Evolutionary conservation across 2,888 invertebrate species (phyloP).

Genomic region (Parnassius orleans): DNA sequence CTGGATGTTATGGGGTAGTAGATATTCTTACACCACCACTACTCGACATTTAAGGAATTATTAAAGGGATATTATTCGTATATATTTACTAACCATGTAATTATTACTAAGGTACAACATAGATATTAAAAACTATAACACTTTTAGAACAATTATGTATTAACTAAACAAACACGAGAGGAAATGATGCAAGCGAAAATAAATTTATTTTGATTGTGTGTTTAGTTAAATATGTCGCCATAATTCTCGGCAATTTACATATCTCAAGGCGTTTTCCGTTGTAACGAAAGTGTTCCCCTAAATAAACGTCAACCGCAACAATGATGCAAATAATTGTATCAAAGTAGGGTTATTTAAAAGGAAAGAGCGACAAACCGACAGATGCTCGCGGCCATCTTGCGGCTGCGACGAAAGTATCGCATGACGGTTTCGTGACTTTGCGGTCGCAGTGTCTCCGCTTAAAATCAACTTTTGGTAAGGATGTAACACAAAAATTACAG

Average conservation of each 20-base stretch:
- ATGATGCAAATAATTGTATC: slow-evolving; percentile 69
- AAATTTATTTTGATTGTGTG: slow-evolving; percentile 3
- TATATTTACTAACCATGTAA: too few relatives aligned
- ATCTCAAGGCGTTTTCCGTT: slow-evolving; percentile 46
- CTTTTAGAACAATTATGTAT: too few relatives aligned
- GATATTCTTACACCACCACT: too few relatives aligned
- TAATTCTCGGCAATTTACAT: slow-evolving; percentile 46
- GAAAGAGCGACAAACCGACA: slow-evolving; percentile 77
- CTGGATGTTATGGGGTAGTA: too few relatives aligned
- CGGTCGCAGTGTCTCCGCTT: slow-evolving; percentile 72
- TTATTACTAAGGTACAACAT: too few relatives aligned
- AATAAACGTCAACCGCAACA: slow-evolving; percentile 62
- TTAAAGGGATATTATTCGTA: too few relatives aligned
- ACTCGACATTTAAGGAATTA: too few relatives aligned
- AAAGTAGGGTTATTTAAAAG: slow-evolving; percentile 65
- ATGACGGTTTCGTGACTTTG: slow-evolving; percentile 67
- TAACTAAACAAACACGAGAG: too few relatives aligned
- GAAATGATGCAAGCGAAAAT: too few relatives aligned
- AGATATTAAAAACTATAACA: too few relatives aligned
- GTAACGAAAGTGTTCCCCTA: slow-evolving; percentile 57
- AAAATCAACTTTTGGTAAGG: slow-evolving; percentile 70
- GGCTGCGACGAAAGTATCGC: slow-evolving; percentile 59
- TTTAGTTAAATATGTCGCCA: slow-evolving; percentile 24
- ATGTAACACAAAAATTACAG: slow-evolving; percentile 53
- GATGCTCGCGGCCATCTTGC: slow-evolving; percentile 77